Base-by-base conservation (phyloP, 2,113 vertebrate genomes). In the Brachypteracias leptosomus region DNA sequence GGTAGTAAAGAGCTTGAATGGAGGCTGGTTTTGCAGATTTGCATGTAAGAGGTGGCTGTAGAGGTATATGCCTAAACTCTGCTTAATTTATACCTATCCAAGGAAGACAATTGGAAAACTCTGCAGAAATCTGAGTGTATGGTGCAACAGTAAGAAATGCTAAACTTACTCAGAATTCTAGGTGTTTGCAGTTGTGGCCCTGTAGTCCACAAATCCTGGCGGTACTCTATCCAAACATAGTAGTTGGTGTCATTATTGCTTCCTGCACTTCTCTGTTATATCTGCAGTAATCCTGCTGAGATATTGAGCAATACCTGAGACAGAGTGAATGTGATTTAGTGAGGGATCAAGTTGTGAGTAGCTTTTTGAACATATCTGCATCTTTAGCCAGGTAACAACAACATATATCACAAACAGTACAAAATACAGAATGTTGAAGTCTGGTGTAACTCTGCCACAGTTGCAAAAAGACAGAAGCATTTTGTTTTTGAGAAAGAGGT, bases 221-320 rank as follows among this genome's bases (percentile, higher is more conserved):
- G 4, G 0, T 31, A 46, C 28, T 28, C 10, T 46, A 33, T 31
- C 18, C 55, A 63, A 5, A 42, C 5, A 3, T 3, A 46, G 29
- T 10, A 14, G 9, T 52, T 80, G 47, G 7, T 54, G 19, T 82
- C 16, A 20, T 57, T 57, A 12, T 14, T 82, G n/a, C 31, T 71
- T 59, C 25, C 26, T 55, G 17, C 58, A n/a, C 33, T 67, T 17
- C 20, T 46, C 29, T 70, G 5, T 86, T 85, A 16, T 16, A 35
- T 51, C 62, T 89, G 63, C 20, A 72, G n/a, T 35, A 55, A 49
- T 65, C 13, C 5, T 66, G 26, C 36, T 29, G 46, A 35, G 36
- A 44, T 14, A 18, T 12, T 49, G 51, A 63, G 25, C 7, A 42
- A 16, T 7, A 47, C 31, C 24, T 57, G 62, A 82, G 40, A 26